Evolutionary conservation across 2,888 invertebrate species (phyloP).

Genomic region (Aethes cnicana): DNA sequence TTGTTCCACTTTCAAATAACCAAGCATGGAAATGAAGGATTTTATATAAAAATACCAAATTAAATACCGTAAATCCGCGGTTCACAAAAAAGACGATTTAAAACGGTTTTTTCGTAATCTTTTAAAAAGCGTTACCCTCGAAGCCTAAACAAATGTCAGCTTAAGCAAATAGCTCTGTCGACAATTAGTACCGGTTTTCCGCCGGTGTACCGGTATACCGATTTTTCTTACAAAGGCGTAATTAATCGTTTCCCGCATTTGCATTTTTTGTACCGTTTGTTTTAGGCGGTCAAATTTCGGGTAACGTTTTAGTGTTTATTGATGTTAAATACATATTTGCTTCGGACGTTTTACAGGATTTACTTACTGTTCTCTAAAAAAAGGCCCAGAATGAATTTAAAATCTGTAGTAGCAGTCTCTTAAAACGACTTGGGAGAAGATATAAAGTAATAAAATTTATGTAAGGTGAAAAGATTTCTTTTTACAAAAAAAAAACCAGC

Average conservation of each 20-base stretch:
- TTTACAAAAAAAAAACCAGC: no score
- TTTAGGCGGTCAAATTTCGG: slow-evolving; percentile 3
- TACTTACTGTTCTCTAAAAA: no score
- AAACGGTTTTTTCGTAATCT: slow-evolving; percentile 37
- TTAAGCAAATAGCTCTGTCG: slow-evolving; percentile 25
- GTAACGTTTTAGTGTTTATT: no score
- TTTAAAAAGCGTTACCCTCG: slow-evolving; percentile 38
- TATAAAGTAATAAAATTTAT: no score
- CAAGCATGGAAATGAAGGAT: slow-evolving; percentile 17
- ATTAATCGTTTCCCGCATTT: slow-evolving; percentile 61
- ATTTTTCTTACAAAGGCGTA: slow-evolving; percentile 38
- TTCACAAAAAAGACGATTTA: slow-evolving; percentile 35
- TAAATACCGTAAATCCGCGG: slow-evolving; percentile 1
- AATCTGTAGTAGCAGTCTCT: no score
- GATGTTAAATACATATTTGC: no score
- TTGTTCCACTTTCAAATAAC: no score
- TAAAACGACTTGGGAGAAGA: no score
- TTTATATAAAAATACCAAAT: slow-evolving; percentile 10
- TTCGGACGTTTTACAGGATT: no score
- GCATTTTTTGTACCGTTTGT: slow-evolving; percentile 40
- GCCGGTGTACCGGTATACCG: slow-evolving; percentile 46
- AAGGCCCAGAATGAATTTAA: no score
- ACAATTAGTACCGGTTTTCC: slow-evolving; percentile 40
- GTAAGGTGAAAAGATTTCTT: no score
- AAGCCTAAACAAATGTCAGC: slow-evolving; percentile 42